Evolutionary conservation across 2,888 invertebrate genomes (phyloP), one percentile per base, ranked within the genome.

Genomic region (Caenorhabditis macrosperma): DNA sequence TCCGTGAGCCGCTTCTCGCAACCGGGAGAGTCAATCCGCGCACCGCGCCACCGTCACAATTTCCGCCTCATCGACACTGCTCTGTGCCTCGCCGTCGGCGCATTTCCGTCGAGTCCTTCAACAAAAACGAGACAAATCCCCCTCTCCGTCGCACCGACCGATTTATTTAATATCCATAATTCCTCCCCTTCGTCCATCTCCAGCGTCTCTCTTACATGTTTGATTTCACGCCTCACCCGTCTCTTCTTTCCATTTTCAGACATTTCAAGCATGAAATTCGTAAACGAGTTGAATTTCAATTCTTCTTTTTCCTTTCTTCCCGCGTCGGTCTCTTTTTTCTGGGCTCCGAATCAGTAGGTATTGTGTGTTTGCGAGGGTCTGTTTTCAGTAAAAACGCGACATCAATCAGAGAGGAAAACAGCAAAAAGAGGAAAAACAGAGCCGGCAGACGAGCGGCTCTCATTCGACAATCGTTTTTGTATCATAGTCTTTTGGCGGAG

Each of bases 151-250:
- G 46, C 20, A 9, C 24, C 50, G 50, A 12, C 50, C 50, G 50
- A 50, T 50, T 50, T 50, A 50, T 24, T 50, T 50, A 50, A 50
- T 50, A 50, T 50, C 50, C 50, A 24, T 50, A 26, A 50, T 50
- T 50, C 50, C 50, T 46, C 5, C 17, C 17, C 12, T 20, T 20
- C 22, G n/a, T n/a, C 3, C 46, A 6, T 20, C 22, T 20, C 5
- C 1, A 7, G 3, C 46, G 6, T 20, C n/a, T 10, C 46, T 46
- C 22, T 20, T 20, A 6, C 10, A 20, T 46, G 22, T 12, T 46
- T 20, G 22, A 46, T 6, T 46, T 7, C 46, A 46, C 20, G 1
- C 22, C 17, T 46, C 17, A 6, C 20, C 9, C 17, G 20, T 46
- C 20, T 17, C 22, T n/a, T 22, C 22, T 46, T 46, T 46, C 46